Base-by-base conservation (phyloP, 2,113 vertebrate species). In the Nestor notabilis region DNA sequence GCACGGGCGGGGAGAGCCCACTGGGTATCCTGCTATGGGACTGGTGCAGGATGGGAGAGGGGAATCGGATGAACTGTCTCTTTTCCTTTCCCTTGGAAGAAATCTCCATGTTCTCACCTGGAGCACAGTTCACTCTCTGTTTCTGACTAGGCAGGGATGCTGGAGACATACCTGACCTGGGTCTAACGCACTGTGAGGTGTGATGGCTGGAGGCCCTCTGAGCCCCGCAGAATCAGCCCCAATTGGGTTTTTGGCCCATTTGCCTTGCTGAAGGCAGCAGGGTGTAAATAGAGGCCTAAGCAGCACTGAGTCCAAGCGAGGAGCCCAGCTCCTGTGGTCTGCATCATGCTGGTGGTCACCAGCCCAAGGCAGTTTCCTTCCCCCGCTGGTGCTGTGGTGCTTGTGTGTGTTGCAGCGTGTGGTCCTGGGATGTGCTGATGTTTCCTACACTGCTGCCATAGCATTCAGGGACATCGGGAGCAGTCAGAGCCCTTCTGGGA, bases 341-440 rank as follows among this genome's bases (percentile, higher is more conserved):
- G 69, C 29, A 31, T n/a, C 27, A 2, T 31, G 69, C 78, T 75
- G 41, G 13, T 63, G 90, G 4, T 49, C 55, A 64, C 19, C 65
- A 64, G 33, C 80, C 55, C 60, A 25, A 66, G 70, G n/a, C 41
- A 25, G 9, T 55, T 86, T 31, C 83, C 66, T 23, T 46, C 33
- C 87, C 39, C 65, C 17, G 5, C 60, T 1, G 2, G n/a, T 43
- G 81, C 68, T 16, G 5, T 6, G 3, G 3, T 65, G 53, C 64
- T 77, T 6, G 12, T 33, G n/a, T 0, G 0, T 4, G 37, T n/a
- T 21, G 25, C 31, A 8, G 8, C 1, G 1, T 3, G 0, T 11
- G 84, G 39, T 66, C 49, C 37, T 61, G 92, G 37, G 81, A 4
- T 16, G 74, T 3, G 11, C 55, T 70, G 82, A 2, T 8, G 31